Evolutionary conservation across 2,113 vertebrate species (phyloP).

Genomic region (Micronycteris hirsuta): DNA sequence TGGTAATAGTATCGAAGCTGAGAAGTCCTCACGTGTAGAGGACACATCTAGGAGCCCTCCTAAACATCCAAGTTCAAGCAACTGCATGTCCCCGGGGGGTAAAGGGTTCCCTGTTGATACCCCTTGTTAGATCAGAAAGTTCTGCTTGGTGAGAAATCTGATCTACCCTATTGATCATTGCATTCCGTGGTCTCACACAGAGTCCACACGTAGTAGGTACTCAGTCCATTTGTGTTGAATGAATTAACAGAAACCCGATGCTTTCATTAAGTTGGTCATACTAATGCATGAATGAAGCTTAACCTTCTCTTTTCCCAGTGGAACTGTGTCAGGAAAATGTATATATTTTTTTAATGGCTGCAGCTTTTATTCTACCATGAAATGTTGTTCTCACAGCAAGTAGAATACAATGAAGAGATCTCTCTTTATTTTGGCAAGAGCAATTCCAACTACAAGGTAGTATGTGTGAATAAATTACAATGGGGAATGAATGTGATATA

Average conservation of each 20-base stretch:
- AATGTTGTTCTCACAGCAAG: neutral
- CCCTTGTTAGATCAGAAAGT: neutral
- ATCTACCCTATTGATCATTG: neutral
- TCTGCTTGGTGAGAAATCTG: neutral
- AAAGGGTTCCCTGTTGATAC: neutral
- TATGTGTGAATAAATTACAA: neutral
- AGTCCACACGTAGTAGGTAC: neutral
- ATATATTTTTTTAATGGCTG: neutral
- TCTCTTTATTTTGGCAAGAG: neutral
- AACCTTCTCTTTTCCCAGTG: neutral
- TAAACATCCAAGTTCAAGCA: neutral
- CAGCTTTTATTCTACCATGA: neutral
- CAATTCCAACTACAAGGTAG: neutral
- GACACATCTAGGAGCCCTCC: neutral
- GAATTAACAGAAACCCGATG: neutral
- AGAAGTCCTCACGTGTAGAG: neutral
- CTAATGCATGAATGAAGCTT: neutral
- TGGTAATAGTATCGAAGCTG: neutral
- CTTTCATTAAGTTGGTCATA: neutral
- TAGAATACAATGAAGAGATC: neutral
- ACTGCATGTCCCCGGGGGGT: neutral
- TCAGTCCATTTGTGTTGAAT: neutral
- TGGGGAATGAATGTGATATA: too few species aligned
- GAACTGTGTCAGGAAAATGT: neutral
- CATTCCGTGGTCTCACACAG: neutral